Percentiles rank a stretch among this genome's conserved stretches.
phyloP scores from a whole-genome alignment of 2,797 vertebrate genomes.

The Stomatorhinus walkeri region DNA sequence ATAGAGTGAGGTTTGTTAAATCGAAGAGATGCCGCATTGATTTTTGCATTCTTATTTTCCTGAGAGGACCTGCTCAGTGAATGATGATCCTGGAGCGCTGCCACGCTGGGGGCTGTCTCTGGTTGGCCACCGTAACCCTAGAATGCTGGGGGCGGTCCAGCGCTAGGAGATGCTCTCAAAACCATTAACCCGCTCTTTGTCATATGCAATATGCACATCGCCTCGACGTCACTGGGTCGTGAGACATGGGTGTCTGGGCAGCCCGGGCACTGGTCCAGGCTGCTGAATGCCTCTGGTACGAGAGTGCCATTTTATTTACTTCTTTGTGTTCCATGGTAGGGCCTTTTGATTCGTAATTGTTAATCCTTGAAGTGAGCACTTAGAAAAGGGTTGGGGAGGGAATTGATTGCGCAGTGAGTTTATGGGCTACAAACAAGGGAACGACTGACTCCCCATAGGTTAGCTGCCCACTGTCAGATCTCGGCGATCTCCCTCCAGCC shows the following conservation, averaged over 20 bases:
- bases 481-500: background rate
- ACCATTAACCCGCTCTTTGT: background rate
- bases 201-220: background rate
- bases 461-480: background rate
- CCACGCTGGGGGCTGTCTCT: background rate
- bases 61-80: background rate
- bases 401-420: background rate
- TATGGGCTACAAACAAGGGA: background rate
- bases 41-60: background rate
- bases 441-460: background rate
- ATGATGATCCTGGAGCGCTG: background rate
- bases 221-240: background rate
- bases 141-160: background rate
- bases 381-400: background rate
- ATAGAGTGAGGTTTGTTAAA: constrained; percentile 3
- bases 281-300: background rate
- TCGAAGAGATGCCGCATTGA: background rate
- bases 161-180: background rate
- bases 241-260: background rate
- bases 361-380: constrained; percentile 2
- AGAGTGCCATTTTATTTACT: background rate
- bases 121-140: background rate
- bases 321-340: background rate
- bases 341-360: constrained; percentile 18
- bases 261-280: background rate